These are phyloP conservation scores for Drosophila merina DNA, from an alignment of 2,888 invertebrate genomes.

Conservation along the genomic window DNA sequence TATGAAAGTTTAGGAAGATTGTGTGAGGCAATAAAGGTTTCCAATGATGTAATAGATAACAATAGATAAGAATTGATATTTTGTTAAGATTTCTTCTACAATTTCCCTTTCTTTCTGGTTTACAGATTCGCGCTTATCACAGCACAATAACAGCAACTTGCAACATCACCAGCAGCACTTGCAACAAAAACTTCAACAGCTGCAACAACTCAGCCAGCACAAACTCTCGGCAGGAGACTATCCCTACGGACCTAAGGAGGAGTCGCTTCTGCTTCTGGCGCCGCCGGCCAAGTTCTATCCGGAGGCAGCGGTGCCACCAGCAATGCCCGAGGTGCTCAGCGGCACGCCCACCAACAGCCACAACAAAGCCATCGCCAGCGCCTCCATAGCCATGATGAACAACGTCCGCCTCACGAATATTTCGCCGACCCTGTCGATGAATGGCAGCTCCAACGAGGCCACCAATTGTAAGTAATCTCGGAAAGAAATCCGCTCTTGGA, in stretches of 20 bases:
- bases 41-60: neutral
- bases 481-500: too few relatives aligned
- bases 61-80: too few relatives aligned
- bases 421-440: conserved; percentile 85
- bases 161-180: conserved; percentile 50
- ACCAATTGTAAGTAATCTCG: conserved; percentile 82
- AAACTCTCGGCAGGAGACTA: conserved; percentile 28
- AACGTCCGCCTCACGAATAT: conserved; percentile 75
- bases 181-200: conserved; percentile 46
- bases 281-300: conserved; percentile 31
- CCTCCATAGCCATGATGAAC: conserved; percentile 64
- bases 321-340: conserved; percentile 77
- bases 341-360: conserved; percentile 66
- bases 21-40: too few relatives aligned
- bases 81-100: too few relatives aligned
- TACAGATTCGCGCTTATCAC: conserved; percentile 24
- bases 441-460: conserved; percentile 81
- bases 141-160: conserved; percentile 1
- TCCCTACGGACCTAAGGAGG: conserved; percentile 34
- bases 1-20: too few relatives aligned
- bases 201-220: conserved; percentile 31
- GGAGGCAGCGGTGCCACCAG: conserved; percentile 36
- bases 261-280: conserved; percentile 24
- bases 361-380: conserved; percentile 56
- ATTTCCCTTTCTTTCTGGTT: neutral